Evolutionary conservation across 1,140 invertebrate genomes (phyloP).

Genomic region (Habropoda laboriosa): DNA sequence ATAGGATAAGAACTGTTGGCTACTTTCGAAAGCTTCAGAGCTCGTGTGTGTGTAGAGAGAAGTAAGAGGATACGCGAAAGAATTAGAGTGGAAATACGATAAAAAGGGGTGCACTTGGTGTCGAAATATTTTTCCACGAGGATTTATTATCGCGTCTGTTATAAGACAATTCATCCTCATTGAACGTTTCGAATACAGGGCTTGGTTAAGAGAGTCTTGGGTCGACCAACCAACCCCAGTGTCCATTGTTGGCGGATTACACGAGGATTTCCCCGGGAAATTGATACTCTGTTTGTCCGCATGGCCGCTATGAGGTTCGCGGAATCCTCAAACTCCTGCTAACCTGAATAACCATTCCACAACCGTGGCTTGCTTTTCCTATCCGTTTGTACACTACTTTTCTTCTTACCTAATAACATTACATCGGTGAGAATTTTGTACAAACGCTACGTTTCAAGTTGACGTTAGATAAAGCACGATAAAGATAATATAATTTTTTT

Average conservation of each 20-base stretch:
- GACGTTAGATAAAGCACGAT: neutral
- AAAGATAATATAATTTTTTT: too few species aligned
- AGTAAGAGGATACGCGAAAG: neutral
- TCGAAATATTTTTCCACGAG: slow-evolving; percentile 45
- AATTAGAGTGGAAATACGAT: neutral
- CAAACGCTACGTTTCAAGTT: neutral
- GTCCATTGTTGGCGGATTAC: slow-evolving; percentile 70
- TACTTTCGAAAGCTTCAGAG: slow-evolving; percentile 50
- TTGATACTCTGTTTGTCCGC: slow-evolving; percentile 71
- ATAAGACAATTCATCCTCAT: slow-evolving; percentile 49
- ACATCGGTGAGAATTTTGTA: neutral
- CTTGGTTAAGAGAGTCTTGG: slow-evolving; percentile 49
- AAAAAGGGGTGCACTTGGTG: slow-evolving; percentile 11
- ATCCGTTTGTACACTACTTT: slow-evolving; percentile 13
- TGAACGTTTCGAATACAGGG: slow-evolving; percentile 47
- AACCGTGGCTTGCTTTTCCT: slow-evolving; percentile 6
- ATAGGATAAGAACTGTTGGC: slow-evolving; percentile 50
- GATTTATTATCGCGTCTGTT: slow-evolving; percentile 31
- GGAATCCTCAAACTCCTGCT: slow-evolving; percentile 31
- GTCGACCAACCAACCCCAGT: slow-evolving; percentile 45
- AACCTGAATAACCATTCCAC: slow-evolving; percentile 40
- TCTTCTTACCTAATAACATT: slow-evolving; percentile 21
- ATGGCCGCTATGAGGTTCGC: slow-evolving; percentile 38
- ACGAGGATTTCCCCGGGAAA: slow-evolving; percentile 72
- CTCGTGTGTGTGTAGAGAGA: slow-evolving; percentile 20